Base-by-base conservation (phyloP, 2,797 vertebrate genomes). In the Pangasius djambal region DNA sequence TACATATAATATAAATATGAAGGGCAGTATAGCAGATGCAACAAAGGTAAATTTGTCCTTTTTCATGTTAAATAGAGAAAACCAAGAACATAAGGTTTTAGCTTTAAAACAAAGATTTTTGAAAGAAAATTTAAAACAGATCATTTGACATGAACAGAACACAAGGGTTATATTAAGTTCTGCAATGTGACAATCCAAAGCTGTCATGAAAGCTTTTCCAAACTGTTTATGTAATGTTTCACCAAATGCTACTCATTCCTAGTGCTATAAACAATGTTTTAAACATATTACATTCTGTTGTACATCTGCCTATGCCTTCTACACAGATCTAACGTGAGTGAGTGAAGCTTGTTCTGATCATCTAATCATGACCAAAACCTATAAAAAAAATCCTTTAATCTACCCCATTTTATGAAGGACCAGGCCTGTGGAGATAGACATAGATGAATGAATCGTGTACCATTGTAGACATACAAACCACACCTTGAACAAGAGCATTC, bases 381-480 rank as follows among this genome's bases (percentile, higher is more conserved):
- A 28, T 13, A 28, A 9, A 1, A 67, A 31, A 67, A 55, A 83
- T 16, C 34, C 9, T 22, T 55, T 87, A n/a, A 28, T 16, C 18
- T 40, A 34, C 55, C 25, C 20, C 1, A 57, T 83, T 61, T 74
- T 50, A 52, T 37, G 40, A 70, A 70, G 48, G 3, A 25, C 22
- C 28, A 63, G 8, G 44, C 48, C 16, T 85, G 18, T 85, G 63
- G 28, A 34, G 48, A 50, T 44, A 50, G n/a, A 50, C 52, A 52
- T 52, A 22, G 57, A 63, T 63, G 13, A 77, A 28, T 13, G 15
- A 34, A 18, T 70, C 16, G 70, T 37, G 25, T 70, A 18, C 22
- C 37, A 18, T 15, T 44, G 25, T 44, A n/a, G 59, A 13, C 22
- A 83, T 83, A 50, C 63, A 87, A 67, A 57, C 82, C 88, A 88